Evolutionary conservation across 2,888 invertebrate genomes (phyloP), one percentile per base, ranked within the genome.

Genomic region (Parochlus steinenii): DNA sequence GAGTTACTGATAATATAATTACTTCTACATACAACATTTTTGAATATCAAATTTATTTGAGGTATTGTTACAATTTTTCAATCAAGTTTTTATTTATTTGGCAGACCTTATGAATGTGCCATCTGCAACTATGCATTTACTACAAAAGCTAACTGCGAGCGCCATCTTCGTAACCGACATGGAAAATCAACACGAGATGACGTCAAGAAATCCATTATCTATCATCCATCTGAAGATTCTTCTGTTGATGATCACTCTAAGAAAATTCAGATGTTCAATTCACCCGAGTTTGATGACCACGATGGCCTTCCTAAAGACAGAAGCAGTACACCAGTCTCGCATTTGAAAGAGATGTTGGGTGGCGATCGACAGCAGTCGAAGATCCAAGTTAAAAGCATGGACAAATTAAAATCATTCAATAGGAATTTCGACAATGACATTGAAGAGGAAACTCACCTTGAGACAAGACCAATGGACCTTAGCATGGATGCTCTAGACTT

Each of bases 41-140:
- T n/a, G n/a, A n/a, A n/a, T n/a, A n/a, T n/a, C n/a, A n/a, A n/a
- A n/a, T n/a, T n/a, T n/a, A n/a, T n/a, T n/a, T n/a, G n/a, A n/a
- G n/a, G n/a, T n/a, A n/a, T n/a, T n/a, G n/a, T n/a, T n/a, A n/a
- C n/a, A n/a, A n/a, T n/a, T n/a, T n/a, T n/a, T n/a, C n/a, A n/a
- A n/a, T n/a, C n/a, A n/a, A n/a, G n/a, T n/a, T n/a, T n/a, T n/a
- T n/a, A n/a, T n/a, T n/a, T n/a, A n/a, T n/a, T n/a, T n/a, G n/a
- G n/a, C n/a, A n/a, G 92, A 8, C 93, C 93, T 0, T 93, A 86
- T 52, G 87, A 90, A 55, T 95, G 93, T 52, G 75, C 80, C 1
- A 69, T 92, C n/a, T 95, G 95, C 56, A 86, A 86, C 50, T 92
- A 87, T 51, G 90, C 92, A 3, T 95, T 95, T 56, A 93, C 93